Evolutionary conservation across 2,888 invertebrate genomes (phyloP).

Genomic region (Limnephilus lunatus): DNA sequence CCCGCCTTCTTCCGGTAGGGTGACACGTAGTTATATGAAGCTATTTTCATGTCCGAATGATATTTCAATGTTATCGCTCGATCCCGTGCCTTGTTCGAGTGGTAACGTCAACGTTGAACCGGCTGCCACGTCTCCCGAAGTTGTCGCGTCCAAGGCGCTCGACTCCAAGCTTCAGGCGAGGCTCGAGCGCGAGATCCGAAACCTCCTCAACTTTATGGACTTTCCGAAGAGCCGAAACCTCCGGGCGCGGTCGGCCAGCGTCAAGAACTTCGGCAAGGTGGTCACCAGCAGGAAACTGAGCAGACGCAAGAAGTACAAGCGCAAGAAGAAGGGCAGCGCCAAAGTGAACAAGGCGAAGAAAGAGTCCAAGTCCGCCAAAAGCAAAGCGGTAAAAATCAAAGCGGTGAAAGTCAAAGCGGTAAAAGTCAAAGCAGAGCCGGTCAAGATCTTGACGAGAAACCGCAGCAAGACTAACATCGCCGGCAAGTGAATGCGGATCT

Average conservation of each 20-base stretch:
- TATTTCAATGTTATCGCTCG: background rate
- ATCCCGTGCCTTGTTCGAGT: background rate
- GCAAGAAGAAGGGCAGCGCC: background rate
- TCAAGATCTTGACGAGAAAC: conserved; percentile 36
- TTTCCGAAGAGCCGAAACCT: background rate
- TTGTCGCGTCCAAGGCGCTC: too few species aligned
- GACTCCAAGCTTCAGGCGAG: background rate
- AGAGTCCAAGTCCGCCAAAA: background rate
- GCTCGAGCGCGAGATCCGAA: conserved; percentile 34
- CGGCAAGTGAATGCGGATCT: conserved; percentile 6
- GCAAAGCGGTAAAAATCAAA: background rate
- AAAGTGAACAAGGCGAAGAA: background rate
- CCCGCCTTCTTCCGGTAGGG: conserved; percentile 27
- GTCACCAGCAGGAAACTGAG: background rate
- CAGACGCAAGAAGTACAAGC: background rate
- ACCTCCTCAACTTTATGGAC: conserved; percentile 43
- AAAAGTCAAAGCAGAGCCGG: background rate
- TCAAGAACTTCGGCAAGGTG: background rate
- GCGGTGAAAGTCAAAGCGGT: background rate
- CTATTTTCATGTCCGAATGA: background rate
- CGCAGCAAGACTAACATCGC: background rate
- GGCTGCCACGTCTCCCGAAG: background rate
- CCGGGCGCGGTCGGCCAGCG: background rate
- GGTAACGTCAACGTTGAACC: background rate
- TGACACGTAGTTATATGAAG: conserved; percentile 47